Percentiles rank a stretch among this genome's conserved stretches.
Evolutionary conservation across 2,888 invertebrate species (phyloP).

Genomic region (Leptinotarsa juncta): DNA sequence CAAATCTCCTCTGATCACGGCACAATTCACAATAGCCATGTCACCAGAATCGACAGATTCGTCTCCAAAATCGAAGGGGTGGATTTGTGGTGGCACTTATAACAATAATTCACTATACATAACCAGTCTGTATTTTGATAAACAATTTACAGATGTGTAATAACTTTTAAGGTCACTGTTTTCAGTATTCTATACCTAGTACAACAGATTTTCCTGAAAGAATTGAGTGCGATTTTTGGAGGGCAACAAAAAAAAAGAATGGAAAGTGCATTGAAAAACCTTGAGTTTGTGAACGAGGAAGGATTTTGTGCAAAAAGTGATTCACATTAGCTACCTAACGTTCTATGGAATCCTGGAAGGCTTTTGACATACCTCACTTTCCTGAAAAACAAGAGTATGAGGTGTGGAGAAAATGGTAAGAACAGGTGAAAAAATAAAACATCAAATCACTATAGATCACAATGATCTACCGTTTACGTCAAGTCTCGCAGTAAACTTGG

Average conservation of each 20-base stretch:
- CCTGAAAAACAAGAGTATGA: conserved; percentile 41
- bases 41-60: conserved; percentile 76
- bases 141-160: too few species aligned
- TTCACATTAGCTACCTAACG: conserved; percentile 40
- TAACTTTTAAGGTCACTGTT: too few species aligned
- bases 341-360: conserved; percentile 28
- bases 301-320: conserved; percentile 37
- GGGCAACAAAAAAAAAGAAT: not conserved
- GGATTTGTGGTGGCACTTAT: conserved; percentile 66
- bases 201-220: too few species aligned
- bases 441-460: conserved; percentile 24
- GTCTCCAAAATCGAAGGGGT: conserved; percentile 71
- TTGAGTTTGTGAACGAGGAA: conserved; percentile 18
- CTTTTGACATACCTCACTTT: conserved; percentile 34
- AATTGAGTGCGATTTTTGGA: not conserved
- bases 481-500: conserved; percentile 58
- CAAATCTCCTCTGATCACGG: conserved; percentile 78
- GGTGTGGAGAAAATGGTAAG: conserved; percentile 40
- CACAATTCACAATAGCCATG: conserved; percentile 75
- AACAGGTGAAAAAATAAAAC: conserved; percentile 42
- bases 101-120: not conserved
- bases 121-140: not conserved
- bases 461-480: conserved; percentile 57
- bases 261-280: not conserved
- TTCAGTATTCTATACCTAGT: too few species aligned